Evolutionary conservation across 2,113 vertebrate genomes (phyloP).

Genomic region (Sturnira hondurensis): DNA sequence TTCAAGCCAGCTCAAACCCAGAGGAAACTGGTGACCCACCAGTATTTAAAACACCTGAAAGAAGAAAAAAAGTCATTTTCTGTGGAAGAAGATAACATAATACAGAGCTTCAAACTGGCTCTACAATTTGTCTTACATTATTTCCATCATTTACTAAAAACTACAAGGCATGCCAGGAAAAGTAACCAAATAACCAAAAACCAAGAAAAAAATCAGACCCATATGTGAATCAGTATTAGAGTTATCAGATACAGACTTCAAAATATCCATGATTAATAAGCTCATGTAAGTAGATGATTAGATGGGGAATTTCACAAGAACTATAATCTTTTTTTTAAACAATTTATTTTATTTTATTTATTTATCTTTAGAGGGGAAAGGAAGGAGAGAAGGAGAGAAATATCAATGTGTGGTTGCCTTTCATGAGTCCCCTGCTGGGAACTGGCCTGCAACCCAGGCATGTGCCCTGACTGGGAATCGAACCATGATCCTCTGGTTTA

Average conservation of each 20-base stretch:
- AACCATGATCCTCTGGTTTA: too few relatives aligned
- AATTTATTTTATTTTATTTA: too few relatives aligned
- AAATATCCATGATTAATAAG: neutral
- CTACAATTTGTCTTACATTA: neutral
- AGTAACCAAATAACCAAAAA: slow-evolving; percentile 2
- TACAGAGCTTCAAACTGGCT: neutral
- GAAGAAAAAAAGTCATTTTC: neutral
- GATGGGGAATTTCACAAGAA: neutral
- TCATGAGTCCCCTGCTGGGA: too few relatives aligned
- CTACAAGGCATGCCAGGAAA: neutral
- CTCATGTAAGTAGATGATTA: neutral
- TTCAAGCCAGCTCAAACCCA: neutral
- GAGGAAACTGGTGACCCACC: neutral
- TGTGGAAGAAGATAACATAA: neutral
- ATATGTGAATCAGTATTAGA: neutral
- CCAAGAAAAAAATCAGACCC: neutral
- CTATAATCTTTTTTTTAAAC: neutral
- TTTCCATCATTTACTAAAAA: neutral
- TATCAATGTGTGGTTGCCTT: too few relatives aligned
- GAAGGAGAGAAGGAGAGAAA: too few relatives aligned
- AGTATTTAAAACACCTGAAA: neutral
- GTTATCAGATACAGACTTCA: neutral
- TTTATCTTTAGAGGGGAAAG: too few relatives aligned
- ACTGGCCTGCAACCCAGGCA: too few relatives aligned
- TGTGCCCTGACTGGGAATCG: too few relatives aligned